These are phyloP conservation scores for Pelmatolapia mariae DNA, from an alignment of 2,113 vertebrate species.

Conservation along the genomic window DNA sequence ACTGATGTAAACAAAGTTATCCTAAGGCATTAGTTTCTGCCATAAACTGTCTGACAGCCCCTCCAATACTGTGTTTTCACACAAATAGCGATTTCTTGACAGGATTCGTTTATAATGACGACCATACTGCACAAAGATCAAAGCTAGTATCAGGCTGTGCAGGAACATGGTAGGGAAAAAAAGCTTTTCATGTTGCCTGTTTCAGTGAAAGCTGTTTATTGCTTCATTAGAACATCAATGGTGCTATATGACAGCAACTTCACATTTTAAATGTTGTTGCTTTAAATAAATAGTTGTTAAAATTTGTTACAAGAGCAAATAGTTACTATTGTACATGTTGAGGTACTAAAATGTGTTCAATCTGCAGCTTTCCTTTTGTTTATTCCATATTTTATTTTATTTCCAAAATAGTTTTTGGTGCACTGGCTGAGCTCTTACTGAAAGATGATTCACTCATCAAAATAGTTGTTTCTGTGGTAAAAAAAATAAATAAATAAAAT, in stretches of 20 bases:
- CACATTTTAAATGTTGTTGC: not conserved
- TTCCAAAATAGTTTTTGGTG: not conserved
- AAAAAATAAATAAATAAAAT: not conserved
- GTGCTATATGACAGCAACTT: not conserved
- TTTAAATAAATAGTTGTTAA: not conserved
- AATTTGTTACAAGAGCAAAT: not conserved
- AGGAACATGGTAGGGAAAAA: not conserved
- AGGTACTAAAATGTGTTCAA: not conserved
- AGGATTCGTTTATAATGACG: slow-evolving; percentile 42
- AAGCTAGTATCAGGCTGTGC: slow-evolving; percentile 17
- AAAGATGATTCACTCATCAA: not conserved
- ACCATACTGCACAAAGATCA: slow-evolving; percentile 28
- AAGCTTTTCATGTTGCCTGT: slow-evolving; percentile 3
- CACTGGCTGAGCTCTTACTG: not conserved
- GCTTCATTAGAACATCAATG: not conserved
- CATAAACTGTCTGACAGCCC: slow-evolving; percentile 42
- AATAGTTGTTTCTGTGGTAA: too few relatives aligned
- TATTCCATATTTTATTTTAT: not conserved
- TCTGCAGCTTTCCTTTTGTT: not conserved
- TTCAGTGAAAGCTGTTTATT: not conserved
- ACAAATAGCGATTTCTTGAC: slow-evolving; percentile 41
- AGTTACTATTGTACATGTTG: not conserved
- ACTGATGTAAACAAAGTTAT: slow-evolving; percentile 39
- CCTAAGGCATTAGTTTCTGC: slow-evolving; percentile 35
- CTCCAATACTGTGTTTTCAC: slow-evolving; percentile 31